A percentile compares a stretch with the other conserved stretches of the same genome.
These are phyloP conservation scores for Caenorhabditis briggsae DNA, from an alignment of 1,140 invertebrate genomes.

Conservation along the genomic window DNA sequence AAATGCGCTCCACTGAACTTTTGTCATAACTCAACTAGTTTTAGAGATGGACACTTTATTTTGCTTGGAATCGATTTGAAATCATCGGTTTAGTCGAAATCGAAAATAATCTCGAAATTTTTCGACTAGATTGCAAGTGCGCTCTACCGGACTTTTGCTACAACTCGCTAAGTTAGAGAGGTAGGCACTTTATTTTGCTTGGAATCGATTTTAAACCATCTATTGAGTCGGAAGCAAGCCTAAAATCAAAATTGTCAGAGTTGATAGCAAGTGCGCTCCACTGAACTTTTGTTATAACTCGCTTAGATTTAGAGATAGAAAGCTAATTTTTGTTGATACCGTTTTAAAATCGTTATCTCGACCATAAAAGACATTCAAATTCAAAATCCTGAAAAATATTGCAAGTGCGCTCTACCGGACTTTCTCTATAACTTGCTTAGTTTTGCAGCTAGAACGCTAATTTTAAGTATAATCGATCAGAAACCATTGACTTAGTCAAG, in stretches of 20 bases:
- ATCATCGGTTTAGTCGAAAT: neutral
- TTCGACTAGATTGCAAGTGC: neutral
- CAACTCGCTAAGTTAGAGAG: neutral
- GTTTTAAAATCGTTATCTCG: no score
- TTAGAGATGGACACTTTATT: neutral
- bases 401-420: neutral
- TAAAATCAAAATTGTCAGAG: no score
- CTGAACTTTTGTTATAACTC: no score
- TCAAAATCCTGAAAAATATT: neutral
- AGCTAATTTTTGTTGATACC: no score
- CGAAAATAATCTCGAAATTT: neutral
- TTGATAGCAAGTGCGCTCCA: no score
- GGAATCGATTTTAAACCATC: no score
- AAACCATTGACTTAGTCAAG: neutral
- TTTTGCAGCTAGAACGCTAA: neutral
- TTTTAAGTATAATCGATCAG: neutral
- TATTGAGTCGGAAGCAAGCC: no score
- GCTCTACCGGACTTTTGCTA: neutral
- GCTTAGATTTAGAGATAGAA: neutral
- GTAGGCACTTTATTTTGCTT: no score
- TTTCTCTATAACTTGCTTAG: neutral
- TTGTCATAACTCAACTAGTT: neutral
- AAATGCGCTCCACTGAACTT: constrained; percentile 6
- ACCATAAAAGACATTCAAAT: neutral
- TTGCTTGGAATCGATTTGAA: neutral